Evolutionary conservation across 2,113 vertebrate genomes (phyloP), one percentile per base, ranked within the genome.

Genomic region (Archocentrus centrarchus): DNA sequence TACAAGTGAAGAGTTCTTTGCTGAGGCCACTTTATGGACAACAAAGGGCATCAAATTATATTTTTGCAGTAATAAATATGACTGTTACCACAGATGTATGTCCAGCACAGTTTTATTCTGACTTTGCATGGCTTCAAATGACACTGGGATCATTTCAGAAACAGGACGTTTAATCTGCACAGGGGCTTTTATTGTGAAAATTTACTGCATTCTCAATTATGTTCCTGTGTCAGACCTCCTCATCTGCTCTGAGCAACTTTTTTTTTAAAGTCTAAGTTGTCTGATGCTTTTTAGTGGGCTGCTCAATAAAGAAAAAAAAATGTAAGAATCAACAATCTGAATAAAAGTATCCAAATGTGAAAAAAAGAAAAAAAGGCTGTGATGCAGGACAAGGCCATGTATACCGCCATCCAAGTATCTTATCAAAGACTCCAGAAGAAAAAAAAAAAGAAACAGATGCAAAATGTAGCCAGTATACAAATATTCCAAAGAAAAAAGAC

Each of bases 171-270:
- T 70, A 50, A 70, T 70, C 24, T 50, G 24, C 44, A 70, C 24
- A 30, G 6, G 66, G 66, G 10, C 44, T 73, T 73, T 73, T 73
- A 73, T 53, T 73, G 24, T 73, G 66, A 73, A 73, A 73, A 13
- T 5, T 0, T 17, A 73, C 24, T 11, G 1, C 6, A 20, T 70
- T 70, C 66, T 30, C 44, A 53, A 20, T 53, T 44, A 27, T 8
- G 20, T 0, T 32, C 1, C 66, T 32, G 66, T 73, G 66, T 53
- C 66, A 53, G 24, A 53, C 24, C 53, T 13, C 17, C 18, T 53
- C 18, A 32, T 53, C 44, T 53, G 44, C 24, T 70, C 66, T 3
- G 15, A 53, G 44, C 66, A 73, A 22, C 66, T 13, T 73, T 32
- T 8, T 53, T 70, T 53, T 55, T 27, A 14, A 55, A 32, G 32